phyloP scores from a whole-genome alignment of 2,888 invertebrate genomes.

The Torymus aiolomorphi region DNA sequence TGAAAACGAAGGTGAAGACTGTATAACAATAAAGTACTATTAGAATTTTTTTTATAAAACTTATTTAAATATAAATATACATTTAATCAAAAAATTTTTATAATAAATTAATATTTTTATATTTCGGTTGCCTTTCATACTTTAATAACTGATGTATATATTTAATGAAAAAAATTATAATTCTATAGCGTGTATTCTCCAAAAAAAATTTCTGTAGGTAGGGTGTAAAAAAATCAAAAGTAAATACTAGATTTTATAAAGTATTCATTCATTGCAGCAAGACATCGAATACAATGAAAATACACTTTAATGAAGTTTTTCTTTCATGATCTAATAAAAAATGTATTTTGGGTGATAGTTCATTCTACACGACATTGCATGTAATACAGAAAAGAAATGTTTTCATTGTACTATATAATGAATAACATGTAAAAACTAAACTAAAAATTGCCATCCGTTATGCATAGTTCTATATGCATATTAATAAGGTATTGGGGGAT shows the following conservation, averaged over 20 bases:
- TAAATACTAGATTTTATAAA: conserved; percentile 30
- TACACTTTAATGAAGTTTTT: conserved; percentile 26
- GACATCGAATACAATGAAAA: conserved; percentile 46
- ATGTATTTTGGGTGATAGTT: conserved; percentile 19
- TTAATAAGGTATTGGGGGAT: conserved; percentile 7
- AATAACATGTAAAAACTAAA: neutral
- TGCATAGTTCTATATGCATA: conserved; percentile 24
- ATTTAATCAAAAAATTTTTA: too few relatives aligned
- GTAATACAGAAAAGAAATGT: conserved; percentile 1
- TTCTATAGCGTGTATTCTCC: neutral
- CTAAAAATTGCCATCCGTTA: neutral
- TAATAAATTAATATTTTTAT: conserved; percentile 3
- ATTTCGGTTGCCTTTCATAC: too few relatives aligned
- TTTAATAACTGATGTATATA: neutral
- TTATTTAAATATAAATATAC: too few relatives aligned
- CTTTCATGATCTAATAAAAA: conserved; percentile 7
- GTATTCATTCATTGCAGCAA: conserved; percentile 51
- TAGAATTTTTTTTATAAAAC: too few relatives aligned
- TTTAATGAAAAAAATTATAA: neutral
- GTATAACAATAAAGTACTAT: too few relatives aligned
- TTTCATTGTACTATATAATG: conserved; percentile 38
- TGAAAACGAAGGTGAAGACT: too few relatives aligned
- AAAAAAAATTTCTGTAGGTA: neutral
- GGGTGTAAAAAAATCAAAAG: neutral
- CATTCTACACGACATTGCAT: conserved; percentile 40